Evolutionary conservation across 2,888 invertebrate genomes (phyloP), one percentile per base, ranked within the genome.

Genomic region (Xestia sexstrigata): DNA sequence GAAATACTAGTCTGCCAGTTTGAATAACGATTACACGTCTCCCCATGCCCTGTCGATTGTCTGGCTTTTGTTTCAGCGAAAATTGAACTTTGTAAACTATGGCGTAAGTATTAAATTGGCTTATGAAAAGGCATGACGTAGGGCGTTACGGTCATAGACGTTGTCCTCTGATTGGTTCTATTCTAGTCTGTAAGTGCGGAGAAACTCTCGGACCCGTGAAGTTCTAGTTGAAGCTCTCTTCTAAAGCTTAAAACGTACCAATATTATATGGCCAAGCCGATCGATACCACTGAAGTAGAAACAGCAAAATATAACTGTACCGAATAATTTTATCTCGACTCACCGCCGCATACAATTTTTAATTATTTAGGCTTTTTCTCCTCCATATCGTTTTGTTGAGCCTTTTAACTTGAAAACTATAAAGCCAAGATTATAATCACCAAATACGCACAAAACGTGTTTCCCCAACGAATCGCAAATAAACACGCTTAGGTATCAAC

Each of bases 1-100:
- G 91, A 92, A 93, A 93, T 92, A 91, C 89, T 88, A 91, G 94
- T 93, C 94, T 92, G 92, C 92, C 94, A 92, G 93, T 93, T 93
- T 94, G 93, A 94, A 94, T 95, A 96, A 96, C 95, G 96, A 95
- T 95, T 95, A 94, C 94, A 90, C 92, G 92, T 92, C 89, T 89
- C 93, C 94, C 93, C 92, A 90, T 87, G 89, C 93, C 91, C 90
- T 88, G 91, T 87, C 91, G 90, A 88, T 86, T 91, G 96, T 95
- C 96, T 95, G 95, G 93, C 88, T 76, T 88, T 85, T 70, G 82
- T 85, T 90, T 89, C 90, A 89, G 85, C 77, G 82, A 74, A 94
- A 93, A 92, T 84, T 89, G 82, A 79, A 83, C 93, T 89, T 89
- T 95, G 91, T 88, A 70, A 55, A 79, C 26, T 73, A 55, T 70